Evolutionary conservation across 2,888 invertebrate genomes (phyloP), one percentile per base, ranked within the genome.

Genomic region (Anarsia innoxiella): DNA sequence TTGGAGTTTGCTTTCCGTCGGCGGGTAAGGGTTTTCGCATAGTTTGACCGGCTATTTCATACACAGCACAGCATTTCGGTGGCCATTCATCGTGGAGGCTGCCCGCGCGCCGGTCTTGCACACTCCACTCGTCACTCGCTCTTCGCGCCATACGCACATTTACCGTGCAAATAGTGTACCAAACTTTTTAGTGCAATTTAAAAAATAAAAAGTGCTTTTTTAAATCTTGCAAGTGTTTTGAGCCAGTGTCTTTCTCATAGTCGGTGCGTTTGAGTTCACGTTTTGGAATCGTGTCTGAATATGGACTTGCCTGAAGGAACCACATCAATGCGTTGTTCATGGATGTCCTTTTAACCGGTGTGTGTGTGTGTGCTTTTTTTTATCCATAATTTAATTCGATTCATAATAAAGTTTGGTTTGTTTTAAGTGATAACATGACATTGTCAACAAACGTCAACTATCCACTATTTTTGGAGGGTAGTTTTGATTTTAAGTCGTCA

Each of bases 341-440:
- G 84, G 84, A 84, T 84, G 82, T 84, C 76, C 74, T 80, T 77
- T 82, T 83, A 82, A 84, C 72, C 67, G 84, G 84, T 84, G 78
- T 73, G 84, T 84, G 68, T 47, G 11, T 31, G 1, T 31, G 23
- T 31, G n/a, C n/a, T n/a, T n/a, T n/a, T n/a, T n/a, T n/a, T n/a
- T n/a, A n/a, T n/a, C n/a, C n/a, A n/a, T n/a, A n/a, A n/a, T n/a
- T n/a, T n/a, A n/a, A n/a, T n/a, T n/a, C n/a, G n/a, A n/a, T n/a
- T n/a, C n/a, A n/a, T n/a, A n/a, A n/a, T n/a, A n/a, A n/a, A n/a
- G n/a, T n/a, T n/a, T n/a, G n/a, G n/a, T n/a, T n/a, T n/a, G n/a
- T n/a, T n/a, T n/a, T n/a, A n/a, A n/a, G n/a, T n/a, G n/a, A n/a
- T n/a, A n/a, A n/a, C n/a, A n/a, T n/a, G n/a, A n/a, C n/a, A n/a